Evolutionary conservation across 1,140 invertebrate genomes (phyloP), one percentile per base, ranked within the genome.

Genomic region (Oncopodura yosiiana): DNA sequence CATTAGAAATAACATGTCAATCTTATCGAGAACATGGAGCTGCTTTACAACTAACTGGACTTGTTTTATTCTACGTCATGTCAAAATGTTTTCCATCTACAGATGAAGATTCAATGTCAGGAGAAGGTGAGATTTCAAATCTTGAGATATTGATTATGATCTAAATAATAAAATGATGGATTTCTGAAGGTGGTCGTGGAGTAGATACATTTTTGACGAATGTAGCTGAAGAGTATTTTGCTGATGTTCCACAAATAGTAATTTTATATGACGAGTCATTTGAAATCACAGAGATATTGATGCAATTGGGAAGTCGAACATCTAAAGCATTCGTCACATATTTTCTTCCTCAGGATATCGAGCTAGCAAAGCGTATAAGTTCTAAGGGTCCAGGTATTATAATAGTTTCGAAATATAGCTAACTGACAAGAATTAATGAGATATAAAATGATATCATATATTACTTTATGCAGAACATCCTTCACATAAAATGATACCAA

Each of bases 231-330:
- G 51, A 63, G 16, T 63, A 63, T 38, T 63, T 53, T 29, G 27
- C 32, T 4, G 54, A 54, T 5, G 32, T 50, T 1, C 38, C 42
- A 41, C 56, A 62, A 51, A 37, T 63, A 24, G 39, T 60, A 24
- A 16, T 61, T 2, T n/a, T 61, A 2, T 64, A 61, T 29, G 62
- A 60, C 32, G 58, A 64, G 36, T 64, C 58, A 6, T 64, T 58
- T 58, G 62, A 64, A 4, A 58, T 64, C 14, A 41, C 46, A 2
- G 53, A 52, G 9, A 34, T 61, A 16, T 29, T 64, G 16, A 24
- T 38, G 6, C 58, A 56, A 39, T 34, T 64, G 21, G 49, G 39
- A 8, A 26, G 19, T 27, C 23, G 39, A 2, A 58, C 55, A 1
- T 37, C 6, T 14, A 60, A 58, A 29, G 49, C 62, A 1, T 64